Percentiles rank a stretch among this genome's conserved stretches.
These are phyloP conservation scores for Drosophila nigromelanica DNA, from an alignment of 1,140 invertebrate species.

Conservation along the genomic window DNA sequence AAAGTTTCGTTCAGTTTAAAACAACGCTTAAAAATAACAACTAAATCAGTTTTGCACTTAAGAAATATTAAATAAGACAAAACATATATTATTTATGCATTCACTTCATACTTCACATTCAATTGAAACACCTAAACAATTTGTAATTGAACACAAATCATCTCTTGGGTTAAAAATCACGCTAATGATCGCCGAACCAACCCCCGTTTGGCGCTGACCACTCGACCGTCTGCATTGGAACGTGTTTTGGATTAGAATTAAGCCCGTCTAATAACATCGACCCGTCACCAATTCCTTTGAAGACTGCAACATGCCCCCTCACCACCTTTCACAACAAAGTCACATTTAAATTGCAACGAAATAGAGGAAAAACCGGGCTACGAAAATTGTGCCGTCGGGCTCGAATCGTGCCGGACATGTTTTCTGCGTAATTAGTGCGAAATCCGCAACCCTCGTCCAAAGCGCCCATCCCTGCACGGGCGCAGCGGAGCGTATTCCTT, in stretches of 20 bases:
- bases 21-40: neutral
- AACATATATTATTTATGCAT: neutral
- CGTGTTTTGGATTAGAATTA: constrained; percentile 77
- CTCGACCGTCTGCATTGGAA: constrained; percentile 47
- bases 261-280: constrained; percentile 47
- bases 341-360: constrained; percentile 69
- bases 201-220: constrained; percentile 31
- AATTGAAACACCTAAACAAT: constrained; percentile 8
- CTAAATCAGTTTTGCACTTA: neutral
- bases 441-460: constrained; percentile 2
- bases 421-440: constrained; percentile 79
- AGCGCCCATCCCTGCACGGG: neutral
- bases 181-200: constrained; percentile 63
- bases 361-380: constrained; percentile 30
- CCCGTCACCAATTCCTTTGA: constrained; percentile 29
- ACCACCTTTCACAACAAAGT: constrained; percentile 11
- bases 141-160: constrained; percentile 48
- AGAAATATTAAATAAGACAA: neutral
- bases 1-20: constrained; percentile 3
- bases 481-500: constrained; percentile 53
- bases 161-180: constrained; percentile 15
- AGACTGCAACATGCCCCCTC: constrained; percentile 50
- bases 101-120: too few species aligned
- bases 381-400: constrained; percentile 21
- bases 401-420: constrained; percentile 49